A percentile compares a stretch with the other conserved stretches of the same genome.
Evolutionary conservation across 2,113 vertebrate species (phyloP).

Genomic region (Brachionichthys hirsutus): DNA sequence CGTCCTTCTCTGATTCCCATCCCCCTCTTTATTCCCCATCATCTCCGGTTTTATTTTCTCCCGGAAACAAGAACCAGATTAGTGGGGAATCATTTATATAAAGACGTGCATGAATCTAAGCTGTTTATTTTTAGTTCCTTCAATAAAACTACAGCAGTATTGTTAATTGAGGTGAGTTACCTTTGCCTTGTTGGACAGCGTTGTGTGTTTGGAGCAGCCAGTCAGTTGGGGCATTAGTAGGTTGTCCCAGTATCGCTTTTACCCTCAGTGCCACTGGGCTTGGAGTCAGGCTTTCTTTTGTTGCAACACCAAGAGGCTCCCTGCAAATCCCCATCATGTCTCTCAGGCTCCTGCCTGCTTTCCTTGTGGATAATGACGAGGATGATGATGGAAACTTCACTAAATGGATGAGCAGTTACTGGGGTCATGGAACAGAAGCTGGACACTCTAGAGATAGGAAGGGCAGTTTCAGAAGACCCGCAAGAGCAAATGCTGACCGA

Average conservation of each 20-base stretch:
- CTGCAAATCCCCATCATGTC: constrained; percentile 60
- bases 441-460: constrained; percentile 76
- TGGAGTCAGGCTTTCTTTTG: constrained; percentile 17
- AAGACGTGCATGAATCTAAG: too few species aligned
- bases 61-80: constrained; percentile 75
- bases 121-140: constrained; percentile 58
- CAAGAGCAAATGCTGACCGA: constrained; percentile 66
- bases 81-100: constrained; percentile 79
- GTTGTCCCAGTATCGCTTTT: constrained; percentile 33
- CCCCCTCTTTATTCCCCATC: constrained; percentile 25
- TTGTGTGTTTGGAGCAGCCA: constrained; percentile 22
- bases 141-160: constrained; percentile 46
- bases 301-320: too few species aligned
- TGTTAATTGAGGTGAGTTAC: constrained; percentile 43
- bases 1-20: constrained; percentile 25
- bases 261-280: constrained; percentile 5
- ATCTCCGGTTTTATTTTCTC: constrained; percentile 44
- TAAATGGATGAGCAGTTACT: constrained; percentile 98
- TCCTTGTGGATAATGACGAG: constrained; percentile 88
- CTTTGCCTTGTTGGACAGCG: constrained; percentile 34
- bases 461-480: constrained; percentile 73
- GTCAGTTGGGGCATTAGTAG: constrained; percentile 34
- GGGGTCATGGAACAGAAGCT: constrained; percentile 84
- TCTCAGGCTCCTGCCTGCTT: constrained; percentile 73
- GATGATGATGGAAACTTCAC: constrained; percentile 93